A percentile compares a stretch with the other conserved stretches of the same genome.
Conservation (phyloP, 2,113 vertebrate genomes). For the Spea bombifrons region DNA sequence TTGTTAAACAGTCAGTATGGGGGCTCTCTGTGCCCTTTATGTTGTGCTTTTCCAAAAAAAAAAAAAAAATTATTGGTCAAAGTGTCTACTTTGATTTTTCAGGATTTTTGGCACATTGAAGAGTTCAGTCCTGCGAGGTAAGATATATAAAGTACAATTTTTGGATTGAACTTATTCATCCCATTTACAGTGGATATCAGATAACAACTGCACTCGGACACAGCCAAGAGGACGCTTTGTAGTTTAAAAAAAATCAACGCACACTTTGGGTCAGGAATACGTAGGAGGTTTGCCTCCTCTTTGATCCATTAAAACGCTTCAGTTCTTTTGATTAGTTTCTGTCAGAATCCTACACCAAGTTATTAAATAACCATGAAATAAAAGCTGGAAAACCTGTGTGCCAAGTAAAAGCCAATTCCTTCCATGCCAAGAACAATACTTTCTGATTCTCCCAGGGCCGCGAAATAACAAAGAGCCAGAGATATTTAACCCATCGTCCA, state of each 20-base stretch:
- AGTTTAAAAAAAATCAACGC: background rate
- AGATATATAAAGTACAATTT: too few relatives aligned
- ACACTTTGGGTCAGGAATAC: slow-evolving; percentile 1
- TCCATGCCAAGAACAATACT: too few relatives aligned
- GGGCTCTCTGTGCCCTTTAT: too few relatives aligned
- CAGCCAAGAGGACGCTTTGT: slow-evolving; percentile 2
- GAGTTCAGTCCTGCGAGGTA: too few relatives aligned
- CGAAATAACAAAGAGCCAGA: too few relatives aligned
- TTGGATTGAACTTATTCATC: background rate
- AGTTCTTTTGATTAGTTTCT: background rate
- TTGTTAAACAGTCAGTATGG: too few relatives aligned
- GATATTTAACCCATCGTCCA: too few relatives aligned
- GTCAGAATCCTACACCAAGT: background rate
- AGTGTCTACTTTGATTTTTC: too few relatives aligned
- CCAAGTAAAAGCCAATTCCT: background rate
- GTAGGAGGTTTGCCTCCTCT: background rate
- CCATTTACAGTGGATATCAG: background rate
- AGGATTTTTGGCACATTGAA: too few relatives aligned
- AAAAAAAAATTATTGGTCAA: too few relatives aligned
- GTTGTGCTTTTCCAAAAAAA: too few relatives aligned
- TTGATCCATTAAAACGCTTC: background rate
- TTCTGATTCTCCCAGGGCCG: too few relatives aligned
- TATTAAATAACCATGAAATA: background rate
- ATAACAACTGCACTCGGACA: background rate
- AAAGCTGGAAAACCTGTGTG: background rate